Conservation (phyloP, 2,113 vertebrate species). For the Centropus bengalensis region DNA sequence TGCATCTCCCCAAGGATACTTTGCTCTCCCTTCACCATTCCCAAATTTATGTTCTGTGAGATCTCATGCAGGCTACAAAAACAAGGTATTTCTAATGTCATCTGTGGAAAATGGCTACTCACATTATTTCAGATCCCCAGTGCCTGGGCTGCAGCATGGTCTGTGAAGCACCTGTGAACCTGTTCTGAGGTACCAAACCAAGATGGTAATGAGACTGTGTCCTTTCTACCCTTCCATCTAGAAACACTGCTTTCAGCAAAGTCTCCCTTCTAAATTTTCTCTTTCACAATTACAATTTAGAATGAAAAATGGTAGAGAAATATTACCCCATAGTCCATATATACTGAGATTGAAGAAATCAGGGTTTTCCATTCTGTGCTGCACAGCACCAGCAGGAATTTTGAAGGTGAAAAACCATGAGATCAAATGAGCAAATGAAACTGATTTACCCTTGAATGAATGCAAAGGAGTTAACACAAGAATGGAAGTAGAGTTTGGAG, state of each 20-base stretch:
- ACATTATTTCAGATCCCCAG: not conserved
- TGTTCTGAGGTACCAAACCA: not conserved
- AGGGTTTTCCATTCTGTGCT: not conserved
- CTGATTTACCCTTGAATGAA: not conserved
- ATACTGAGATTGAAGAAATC: not conserved
- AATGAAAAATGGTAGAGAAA: not conserved
- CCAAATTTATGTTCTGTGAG: not conserved
- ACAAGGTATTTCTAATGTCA: not conserved
- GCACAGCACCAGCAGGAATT: not conserved
- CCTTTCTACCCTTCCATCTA: not conserved
- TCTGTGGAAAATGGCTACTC: not conserved
- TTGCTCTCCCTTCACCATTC: not conserved
- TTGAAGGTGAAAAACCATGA: not conserved
- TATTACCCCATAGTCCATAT: not conserved
- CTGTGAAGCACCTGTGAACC: not conserved
- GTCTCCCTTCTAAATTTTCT: not conserved
- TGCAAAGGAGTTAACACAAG: not conserved
- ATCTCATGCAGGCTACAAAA: not conserved
- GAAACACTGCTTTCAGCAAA: not conserved
- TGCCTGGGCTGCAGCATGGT: not conserved
- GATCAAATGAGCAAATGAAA: not conserved
- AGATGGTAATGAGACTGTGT: not conserved
- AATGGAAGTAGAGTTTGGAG: not conserved
- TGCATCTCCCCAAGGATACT: not conserved
- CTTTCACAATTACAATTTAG: not conserved